Conservation (phyloP, 2,113 vertebrate species). For the Oenanthe melanoleuca region DNA sequence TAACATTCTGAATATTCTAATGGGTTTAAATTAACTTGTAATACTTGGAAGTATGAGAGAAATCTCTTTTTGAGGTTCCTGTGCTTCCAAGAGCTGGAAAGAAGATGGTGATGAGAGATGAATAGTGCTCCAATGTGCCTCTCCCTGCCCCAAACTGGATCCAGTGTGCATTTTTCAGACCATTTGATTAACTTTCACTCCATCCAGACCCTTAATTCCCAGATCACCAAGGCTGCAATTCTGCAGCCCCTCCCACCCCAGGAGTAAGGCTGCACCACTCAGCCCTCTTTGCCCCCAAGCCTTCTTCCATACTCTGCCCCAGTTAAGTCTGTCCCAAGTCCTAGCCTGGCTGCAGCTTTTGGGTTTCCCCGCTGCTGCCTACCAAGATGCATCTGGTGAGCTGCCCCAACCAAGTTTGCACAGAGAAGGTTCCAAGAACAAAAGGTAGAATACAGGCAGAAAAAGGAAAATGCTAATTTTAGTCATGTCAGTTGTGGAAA, state of each 20-base stretch:
- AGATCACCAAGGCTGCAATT: background rate
- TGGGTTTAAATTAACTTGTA: background rate
- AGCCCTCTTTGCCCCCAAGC: background rate
- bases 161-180: background rate
- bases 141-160: background rate
- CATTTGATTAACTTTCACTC: background rate
- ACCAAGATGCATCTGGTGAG: accelerated
- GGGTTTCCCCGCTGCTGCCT: background rate
- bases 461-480: background rate
- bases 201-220: background rate
- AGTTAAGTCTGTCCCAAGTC: background rate
- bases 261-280: background rate
- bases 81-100: background rate
- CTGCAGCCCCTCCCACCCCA: background rate
- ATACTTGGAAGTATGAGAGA: background rate
- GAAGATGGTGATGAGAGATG: accelerated
- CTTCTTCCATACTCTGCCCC: background rate
- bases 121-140: background rate
- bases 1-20: background rate
- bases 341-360: background rate
- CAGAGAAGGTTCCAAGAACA: background rate
- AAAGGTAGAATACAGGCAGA: background rate
- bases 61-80: background rate
- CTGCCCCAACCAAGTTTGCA: background rate
- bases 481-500: background rate